A percentile compares a stretch with the other conserved stretches of the same genome.
Evolutionary conservation across 2,797 vertebrate genomes (phyloP).

Genomic region (Sparidentex hasta): DNA sequence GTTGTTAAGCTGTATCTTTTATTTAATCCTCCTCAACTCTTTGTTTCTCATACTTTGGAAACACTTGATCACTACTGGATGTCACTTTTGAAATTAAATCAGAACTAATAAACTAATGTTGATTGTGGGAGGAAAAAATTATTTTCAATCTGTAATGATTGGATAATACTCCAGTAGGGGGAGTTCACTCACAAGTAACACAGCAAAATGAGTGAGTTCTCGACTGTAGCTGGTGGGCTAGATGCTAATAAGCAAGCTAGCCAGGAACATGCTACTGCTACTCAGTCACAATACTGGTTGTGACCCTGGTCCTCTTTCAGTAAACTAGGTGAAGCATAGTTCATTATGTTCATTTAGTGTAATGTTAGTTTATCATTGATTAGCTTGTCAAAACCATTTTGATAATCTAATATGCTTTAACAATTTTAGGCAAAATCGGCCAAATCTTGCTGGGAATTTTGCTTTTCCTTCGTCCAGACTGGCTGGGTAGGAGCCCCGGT

Average conservation of each 20-base stretch:
- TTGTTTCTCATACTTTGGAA: neutral
- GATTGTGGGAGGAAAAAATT: neutral
- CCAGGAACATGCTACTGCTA: neutral
- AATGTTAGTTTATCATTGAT: too few relatives aligned
- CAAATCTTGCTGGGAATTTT: too few relatives aligned
- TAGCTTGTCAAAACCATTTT: too few relatives aligned
- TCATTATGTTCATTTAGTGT: too few relatives aligned
- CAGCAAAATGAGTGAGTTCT: neutral
- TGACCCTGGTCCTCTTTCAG: neutral
- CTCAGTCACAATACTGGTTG: too few relatives aligned
- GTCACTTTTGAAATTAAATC: neutral
- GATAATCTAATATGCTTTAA: too few relatives aligned
- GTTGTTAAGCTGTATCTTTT: neutral
- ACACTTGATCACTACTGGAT: neutral
- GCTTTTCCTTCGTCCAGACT: too few relatives aligned
- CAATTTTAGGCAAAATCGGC: too few relatives aligned
- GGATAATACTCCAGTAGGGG: slow-evolving; percentile 10
- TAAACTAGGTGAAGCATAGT: neutral
- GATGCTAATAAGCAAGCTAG: neutral
- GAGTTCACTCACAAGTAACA: neutral
- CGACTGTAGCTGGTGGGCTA: neutral
- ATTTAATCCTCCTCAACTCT: neutral
- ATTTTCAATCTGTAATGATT: neutral
- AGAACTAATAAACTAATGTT: too few relatives aligned
- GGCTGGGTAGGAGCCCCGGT: too few relatives aligned